A percentile compares a stretch with the other conserved stretches of the same genome.
These are phyloP conservation scores for Enteromius unitaeniatus DNA, from an alignment of 2,797 vertebrate genomes.

Conservation along the genomic window DNA sequence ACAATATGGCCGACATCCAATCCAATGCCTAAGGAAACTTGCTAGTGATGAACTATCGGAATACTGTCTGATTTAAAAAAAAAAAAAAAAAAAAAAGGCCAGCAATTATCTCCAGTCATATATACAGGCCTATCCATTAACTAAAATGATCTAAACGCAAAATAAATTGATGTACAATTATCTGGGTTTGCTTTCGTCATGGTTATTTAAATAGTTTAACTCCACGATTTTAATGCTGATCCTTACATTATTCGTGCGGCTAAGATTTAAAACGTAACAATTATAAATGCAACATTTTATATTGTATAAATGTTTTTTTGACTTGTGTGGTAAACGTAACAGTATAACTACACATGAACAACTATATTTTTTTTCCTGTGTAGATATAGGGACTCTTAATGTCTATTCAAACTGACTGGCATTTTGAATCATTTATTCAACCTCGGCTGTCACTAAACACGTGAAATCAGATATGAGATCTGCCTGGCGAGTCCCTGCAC, in stretches of 20 bases:
- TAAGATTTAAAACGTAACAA: neutral
- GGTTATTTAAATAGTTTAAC: neutral
- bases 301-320: neutral
- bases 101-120: conserved; percentile 6
- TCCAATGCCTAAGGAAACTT: conserved; percentile 54
- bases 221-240: neutral
- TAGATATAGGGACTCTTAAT: conserved; percentile 22
- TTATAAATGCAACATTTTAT: neutral
- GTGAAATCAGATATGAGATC: conserved; percentile 65
- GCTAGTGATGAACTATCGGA: conserved; percentile 57
- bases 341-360: neutral
- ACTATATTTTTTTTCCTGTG: neutral
- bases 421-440: conserved; percentile 59
- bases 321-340: neutral
- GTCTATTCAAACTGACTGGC: conserved; percentile 51
- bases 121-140: neutral
- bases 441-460: conserved; percentile 58
- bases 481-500: conserved; percentile 47
- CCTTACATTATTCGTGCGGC: neutral
- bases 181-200: neutral
- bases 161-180: neutral
- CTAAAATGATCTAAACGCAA: neutral
- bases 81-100: neutral
- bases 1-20: conserved; percentile 72
- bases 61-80: conserved; percentile 63